Evolutionary conservation across 2,888 invertebrate genomes (phyloP).

Genomic region (Branchellion lobata): DNA sequence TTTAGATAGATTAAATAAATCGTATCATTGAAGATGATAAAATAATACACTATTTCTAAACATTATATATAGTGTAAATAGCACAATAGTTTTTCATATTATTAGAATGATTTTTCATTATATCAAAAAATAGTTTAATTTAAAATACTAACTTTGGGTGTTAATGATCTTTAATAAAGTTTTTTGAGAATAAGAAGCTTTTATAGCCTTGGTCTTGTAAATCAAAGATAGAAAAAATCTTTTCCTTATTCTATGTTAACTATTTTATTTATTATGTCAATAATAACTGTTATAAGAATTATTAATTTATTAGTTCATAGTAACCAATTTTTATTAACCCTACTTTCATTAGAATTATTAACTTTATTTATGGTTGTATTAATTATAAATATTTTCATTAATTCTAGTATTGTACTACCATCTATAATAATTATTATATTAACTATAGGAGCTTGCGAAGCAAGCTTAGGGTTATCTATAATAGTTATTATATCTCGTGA

Average conservation of each 20-base stretch:
- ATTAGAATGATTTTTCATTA: slow-evolving; percentile 36
- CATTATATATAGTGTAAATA: slow-evolving; percentile 50
- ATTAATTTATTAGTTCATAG: slow-evolving; percentile 47
- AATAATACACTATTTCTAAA: slow-evolving; percentile 36
- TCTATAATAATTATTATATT: slow-evolving; percentile 51
- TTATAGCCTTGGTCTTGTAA: slow-evolving; percentile 54
- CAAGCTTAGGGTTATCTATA: slow-evolving; percentile 69
- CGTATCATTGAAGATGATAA: slow-evolving; percentile 51
- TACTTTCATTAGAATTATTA: slow-evolving; percentile 51
- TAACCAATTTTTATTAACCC: slow-evolving; percentile 51
- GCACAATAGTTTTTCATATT: slow-evolving; percentile 51
- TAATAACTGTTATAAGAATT: slow-evolving; percentile 25
- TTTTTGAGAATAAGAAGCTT: slow-evolving; percentile 42
- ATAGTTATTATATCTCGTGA: slow-evolving; percentile 69
- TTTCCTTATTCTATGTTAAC: slow-evolving; percentile 46
- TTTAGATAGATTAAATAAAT: slow-evolving; percentile 52
- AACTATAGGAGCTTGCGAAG: slow-evolving; percentile 67
- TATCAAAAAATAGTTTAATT: slow-evolving; percentile 52
- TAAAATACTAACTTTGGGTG: slow-evolving; percentile 52
- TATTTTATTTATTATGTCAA: slow-evolving; percentile 39
- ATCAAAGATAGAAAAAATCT: slow-evolving; percentile 50
- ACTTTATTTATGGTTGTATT: slow-evolving; percentile 47
- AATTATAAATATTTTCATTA: slow-evolving; percentile 27
- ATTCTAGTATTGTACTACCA: slow-evolving; percentile 5
- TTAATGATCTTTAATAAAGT: slow-evolving; percentile 46